phyloP scores from a whole-genome alignment of 2,797 vertebrate genomes.

The Megaceryle alcyon region DNA sequence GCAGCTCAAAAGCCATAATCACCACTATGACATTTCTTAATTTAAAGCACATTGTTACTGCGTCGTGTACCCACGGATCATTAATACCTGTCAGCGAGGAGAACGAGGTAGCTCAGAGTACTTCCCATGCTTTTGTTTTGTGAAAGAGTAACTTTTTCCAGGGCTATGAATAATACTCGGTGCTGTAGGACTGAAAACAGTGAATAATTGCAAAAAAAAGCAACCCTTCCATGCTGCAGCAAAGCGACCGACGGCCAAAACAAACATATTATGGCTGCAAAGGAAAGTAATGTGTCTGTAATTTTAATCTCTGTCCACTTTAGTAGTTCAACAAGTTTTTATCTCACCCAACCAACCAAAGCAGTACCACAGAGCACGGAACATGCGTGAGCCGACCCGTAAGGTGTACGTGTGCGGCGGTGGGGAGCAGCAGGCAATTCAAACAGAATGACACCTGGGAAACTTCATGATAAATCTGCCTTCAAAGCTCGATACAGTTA shows the following conservation, averaged over 20 bases:
- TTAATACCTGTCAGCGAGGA: not conserved
- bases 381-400: not conserved
- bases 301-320: conserved; percentile 70
- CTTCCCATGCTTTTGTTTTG: conserved; percentile 40
- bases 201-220: conserved; percentile 56
- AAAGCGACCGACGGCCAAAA: conserved; percentile 42
- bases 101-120: not conserved
- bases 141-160: conserved; percentile 66
- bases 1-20: not conserved
- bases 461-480: not conserved
- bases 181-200: conserved; percentile 43
- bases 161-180: conserved; percentile 49
- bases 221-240: conserved; percentile 43
- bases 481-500: not conserved
- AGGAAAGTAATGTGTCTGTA: conserved; percentile 67
- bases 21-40: accelerated
- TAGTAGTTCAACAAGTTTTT: conserved; percentile 61
- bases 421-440: not conserved
- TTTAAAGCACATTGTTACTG: not conserved
- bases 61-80: not conserved
- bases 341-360: conserved; percentile 31
- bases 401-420: not conserved
- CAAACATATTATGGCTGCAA: conserved; percentile 68
- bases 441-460: not conserved
- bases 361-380: not conserved